Percentiles rank a stretch among this genome's conserved stretches.
phyloP scores from a whole-genome alignment of 1,140 invertebrate species.

The Drosophila arawakana region DNA sequence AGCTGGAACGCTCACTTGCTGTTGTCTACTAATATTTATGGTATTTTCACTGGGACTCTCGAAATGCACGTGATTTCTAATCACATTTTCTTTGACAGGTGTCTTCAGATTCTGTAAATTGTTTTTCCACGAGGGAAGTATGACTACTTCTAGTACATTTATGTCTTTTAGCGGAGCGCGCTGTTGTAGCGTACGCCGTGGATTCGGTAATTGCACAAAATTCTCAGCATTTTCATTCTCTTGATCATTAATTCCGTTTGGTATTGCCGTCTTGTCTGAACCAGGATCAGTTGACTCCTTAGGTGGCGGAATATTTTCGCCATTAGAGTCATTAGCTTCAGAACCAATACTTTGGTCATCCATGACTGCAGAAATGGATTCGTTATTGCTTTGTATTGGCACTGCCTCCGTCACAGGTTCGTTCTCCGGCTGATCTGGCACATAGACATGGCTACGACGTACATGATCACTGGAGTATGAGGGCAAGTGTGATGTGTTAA shows the following conservation, averaged over 20 bases:
- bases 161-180: slow-evolving; percentile 72
- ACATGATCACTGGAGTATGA: slow-evolving; percentile 77
- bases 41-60: slow-evolving; percentile 33
- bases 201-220: slow-evolving; percentile 69
- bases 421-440: slow-evolving; percentile 41
- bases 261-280: background rate
- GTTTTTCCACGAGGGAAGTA: slow-evolving; percentile 69
- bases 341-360: slow-evolving; percentile 1
- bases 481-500: slow-evolving; percentile 69
- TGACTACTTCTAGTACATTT: slow-evolving; percentile 73
- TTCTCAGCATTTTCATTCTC: slow-evolving; percentile 53
- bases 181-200: slow-evolving; percentile 54
- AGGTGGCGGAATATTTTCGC: slow-evolving; percentile 65
- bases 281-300: background rate
- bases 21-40: background rate
- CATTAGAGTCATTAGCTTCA: slow-evolving; percentile 67
- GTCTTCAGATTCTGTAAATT: slow-evolving; percentile 30
- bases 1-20: background rate
- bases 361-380: slow-evolving; percentile 6
- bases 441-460: slow-evolving; percentile 49
- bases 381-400: background rate
- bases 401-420: background rate
- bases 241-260: slow-evolving; percentile 13
- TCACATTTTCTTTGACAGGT: slow-evolving; percentile 20
- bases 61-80: slow-evolving; percentile 45